Conservation (phyloP, 2,888 invertebrate species). For the Synanthedon formicaeformis region DNA sequence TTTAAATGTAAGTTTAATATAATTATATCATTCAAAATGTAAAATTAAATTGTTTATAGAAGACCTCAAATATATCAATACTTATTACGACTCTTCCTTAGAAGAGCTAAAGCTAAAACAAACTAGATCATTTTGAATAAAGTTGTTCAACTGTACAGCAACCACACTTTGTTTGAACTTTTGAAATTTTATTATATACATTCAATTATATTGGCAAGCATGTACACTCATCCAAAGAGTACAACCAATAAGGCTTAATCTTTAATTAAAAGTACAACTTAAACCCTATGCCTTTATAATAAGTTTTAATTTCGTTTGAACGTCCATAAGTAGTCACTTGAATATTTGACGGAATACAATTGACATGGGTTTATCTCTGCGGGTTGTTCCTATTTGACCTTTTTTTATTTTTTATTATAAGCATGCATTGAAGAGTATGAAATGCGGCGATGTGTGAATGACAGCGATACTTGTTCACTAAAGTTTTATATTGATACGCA, state of each 20-base stretch:
- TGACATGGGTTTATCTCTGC: conserved; percentile 30
- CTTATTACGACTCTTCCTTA: no score
- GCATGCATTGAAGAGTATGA: conserved; percentile 21
- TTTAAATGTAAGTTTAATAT: no score
- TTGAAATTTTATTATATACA: background rate
- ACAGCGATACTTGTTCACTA: conserved; percentile 15
- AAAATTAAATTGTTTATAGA: no score
- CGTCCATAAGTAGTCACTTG: background rate
- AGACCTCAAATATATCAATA: no score
- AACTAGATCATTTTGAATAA: background rate
- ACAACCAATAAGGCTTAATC: background rate
- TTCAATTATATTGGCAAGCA: background rate
- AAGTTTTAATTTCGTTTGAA: no score
- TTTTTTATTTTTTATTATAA: conserved; percentile 18
- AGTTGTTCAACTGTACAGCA: background rate
- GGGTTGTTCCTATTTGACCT: conserved; percentile 23
- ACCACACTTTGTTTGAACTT: background rate
- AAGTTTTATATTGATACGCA: conserved; percentile 8
- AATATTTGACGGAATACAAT: conserved; percentile 12
- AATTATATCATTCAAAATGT: no score
- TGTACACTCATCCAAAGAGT: background rate
- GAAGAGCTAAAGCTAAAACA: background rate
- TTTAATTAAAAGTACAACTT: no score
- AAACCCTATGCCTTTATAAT: no score
- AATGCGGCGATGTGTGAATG: conserved; percentile 39